phyloP scores from a whole-genome alignment of 2,113 vertebrate species.

The Aleadryas rufinucha region DNA sequence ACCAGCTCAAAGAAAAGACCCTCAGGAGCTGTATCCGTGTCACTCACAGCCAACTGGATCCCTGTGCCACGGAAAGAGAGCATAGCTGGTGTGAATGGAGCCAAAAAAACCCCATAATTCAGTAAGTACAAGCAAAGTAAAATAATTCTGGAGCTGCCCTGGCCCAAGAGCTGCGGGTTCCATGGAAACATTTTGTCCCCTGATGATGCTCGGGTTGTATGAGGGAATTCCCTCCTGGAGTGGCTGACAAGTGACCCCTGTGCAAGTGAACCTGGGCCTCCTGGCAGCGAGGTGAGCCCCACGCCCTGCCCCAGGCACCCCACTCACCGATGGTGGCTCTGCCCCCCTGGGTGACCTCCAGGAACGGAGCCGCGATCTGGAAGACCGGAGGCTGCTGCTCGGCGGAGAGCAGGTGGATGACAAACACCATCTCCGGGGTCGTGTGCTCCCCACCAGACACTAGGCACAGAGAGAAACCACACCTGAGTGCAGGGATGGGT shows the following conservation, averaged over 20 bases:
- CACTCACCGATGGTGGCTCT: constrained; percentile 83
- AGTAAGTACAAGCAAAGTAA: background rate
- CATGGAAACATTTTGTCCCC: background rate
- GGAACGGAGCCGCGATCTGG: constrained; percentile 81
- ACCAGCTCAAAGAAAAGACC: constrained; percentile 90
- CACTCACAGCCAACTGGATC: constrained; percentile 80
- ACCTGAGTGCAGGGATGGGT: background rate
- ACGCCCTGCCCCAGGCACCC: background rate
- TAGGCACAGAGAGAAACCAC: constrained; percentile 30
- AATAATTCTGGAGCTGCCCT: background rate
- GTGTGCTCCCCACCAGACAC: constrained; percentile 88
- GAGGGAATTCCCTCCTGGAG: background rate
- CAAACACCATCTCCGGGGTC: constrained; percentile 87
- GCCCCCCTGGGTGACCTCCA: constrained; percentile 86
- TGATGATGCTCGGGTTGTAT: background rate
- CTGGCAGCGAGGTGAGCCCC: background rate
- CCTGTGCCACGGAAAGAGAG: constrained; percentile 49
- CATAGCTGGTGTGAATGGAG: background rate
- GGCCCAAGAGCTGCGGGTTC: background rate
- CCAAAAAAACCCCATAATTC: accelerated
- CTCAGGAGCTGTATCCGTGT: constrained; percentile 77
- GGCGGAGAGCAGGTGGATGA: constrained; percentile 82
- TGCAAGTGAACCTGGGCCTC: background rate
- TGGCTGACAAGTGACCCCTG: background rate
- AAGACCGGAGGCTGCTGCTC: constrained; percentile 82